Evolutionary conservation across 2,113 vertebrate species (phyloP), one percentile per base, ranked within the genome.

Genomic region (Kryptolebias marmoratus): DNA sequence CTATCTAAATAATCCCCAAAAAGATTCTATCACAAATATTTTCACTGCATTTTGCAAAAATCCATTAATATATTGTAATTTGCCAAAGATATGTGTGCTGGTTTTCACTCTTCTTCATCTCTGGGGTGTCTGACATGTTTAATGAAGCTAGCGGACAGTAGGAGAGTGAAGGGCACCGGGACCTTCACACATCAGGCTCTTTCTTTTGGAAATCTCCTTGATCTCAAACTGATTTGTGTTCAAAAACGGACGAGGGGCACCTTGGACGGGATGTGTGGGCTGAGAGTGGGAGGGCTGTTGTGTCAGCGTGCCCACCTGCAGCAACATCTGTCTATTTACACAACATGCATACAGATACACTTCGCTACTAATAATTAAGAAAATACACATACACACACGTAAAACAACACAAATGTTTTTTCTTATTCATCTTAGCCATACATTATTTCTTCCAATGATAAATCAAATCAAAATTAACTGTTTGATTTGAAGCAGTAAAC

Each of bases 241-340:
- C 76, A 58, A 70, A 77, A 77, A 85, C 66, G 75, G 81, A 79
- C 52, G 28, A 84, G 88, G 88, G 90, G 89, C 90, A 93, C 92
- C 89, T 92, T 90, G 89, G 82, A 68, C 74, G 80, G 68, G 68
- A 75, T 77, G 75, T 45, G 70, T 62, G 71, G 31, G 79, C 68
- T 61, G 55, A 49, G 77, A 53, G 72, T 61, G 66, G 64, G 77
- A 67, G 79, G 77, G 80, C 66, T 88, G 84, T 85, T 31, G 83
- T 91, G 87, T 90, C 90, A 90, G 86, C 64, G 63, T 81, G 88
- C 85, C 85, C 92, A 91, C 89, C 90, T 90, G 90, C 91, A 86
- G 63, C 71, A 91, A 92, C 93, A 94, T 92, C 92, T 93, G 93
- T 89, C 89, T 84, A 3, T 71, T 81, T 36, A 22, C 47, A 74